These are phyloP conservation scores for Paralinhomoeus sp. DNA, from an alignment of 2,888 invertebrate species.

Conservation along the genomic window DNA sequence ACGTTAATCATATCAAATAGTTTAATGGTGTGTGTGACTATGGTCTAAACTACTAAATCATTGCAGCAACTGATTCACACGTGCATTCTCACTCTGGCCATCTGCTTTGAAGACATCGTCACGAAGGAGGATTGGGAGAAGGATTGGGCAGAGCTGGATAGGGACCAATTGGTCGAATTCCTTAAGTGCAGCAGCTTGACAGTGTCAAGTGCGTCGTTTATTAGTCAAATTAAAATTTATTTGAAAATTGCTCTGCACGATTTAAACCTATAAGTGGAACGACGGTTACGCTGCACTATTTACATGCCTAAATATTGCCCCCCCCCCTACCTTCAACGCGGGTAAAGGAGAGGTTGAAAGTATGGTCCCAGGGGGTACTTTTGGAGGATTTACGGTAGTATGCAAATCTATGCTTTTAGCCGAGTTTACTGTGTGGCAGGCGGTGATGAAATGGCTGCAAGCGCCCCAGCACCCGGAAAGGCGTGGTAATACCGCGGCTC, in stretches of 20 bases:
- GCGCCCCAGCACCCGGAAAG: slow-evolving; percentile 23
- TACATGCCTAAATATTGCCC: not conserved
- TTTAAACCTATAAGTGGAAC: not conserved
- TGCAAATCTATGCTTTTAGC: too few relatives aligned
- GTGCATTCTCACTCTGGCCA: slow-evolving; percentile 12
- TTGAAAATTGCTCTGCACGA: not conserved
- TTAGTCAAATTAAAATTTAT: too few relatives aligned
- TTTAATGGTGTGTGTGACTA: too few relatives aligned
- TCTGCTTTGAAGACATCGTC: slow-evolving; percentile 24
- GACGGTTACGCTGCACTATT: too few relatives aligned
- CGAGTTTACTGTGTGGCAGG: slow-evolving; percentile 29
- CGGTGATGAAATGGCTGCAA: slow-evolving; percentile 26
- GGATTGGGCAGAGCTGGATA: slow-evolving; percentile 23
- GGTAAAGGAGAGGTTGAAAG: too few relatives aligned
- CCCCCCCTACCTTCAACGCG: too few relatives aligned
- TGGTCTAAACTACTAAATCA: too few relatives aligned
- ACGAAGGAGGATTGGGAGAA: slow-evolving; percentile 27
- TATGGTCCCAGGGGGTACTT: too few relatives aligned
- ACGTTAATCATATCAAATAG: too few relatives aligned
- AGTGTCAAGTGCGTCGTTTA: slow-evolving; percentile 19
- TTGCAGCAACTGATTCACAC: slow-evolving; percentile 1
- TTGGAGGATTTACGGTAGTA: too few relatives aligned
- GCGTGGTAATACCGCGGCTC: slow-evolving; percentile 13
- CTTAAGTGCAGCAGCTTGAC: slow-evolving; percentile 26
- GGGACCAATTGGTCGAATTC: slow-evolving; percentile 29